phyloP scores from a whole-genome alignment of 2,888 invertebrate genomes.

The Thereva nobilitata region DNA sequence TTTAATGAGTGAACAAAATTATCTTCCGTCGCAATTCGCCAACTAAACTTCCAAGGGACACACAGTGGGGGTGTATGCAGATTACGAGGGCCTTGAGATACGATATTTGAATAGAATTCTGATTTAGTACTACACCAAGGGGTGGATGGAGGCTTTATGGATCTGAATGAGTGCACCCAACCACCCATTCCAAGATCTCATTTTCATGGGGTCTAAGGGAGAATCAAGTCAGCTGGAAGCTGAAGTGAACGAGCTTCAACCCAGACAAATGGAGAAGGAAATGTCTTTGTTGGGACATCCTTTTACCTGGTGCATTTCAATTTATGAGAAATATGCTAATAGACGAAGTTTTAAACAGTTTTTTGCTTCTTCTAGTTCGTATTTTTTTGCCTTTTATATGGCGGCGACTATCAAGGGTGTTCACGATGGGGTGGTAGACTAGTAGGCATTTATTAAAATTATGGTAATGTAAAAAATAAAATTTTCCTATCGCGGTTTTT shows the following conservation, averaged over 20 bases:
- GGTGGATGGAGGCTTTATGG: neutral
- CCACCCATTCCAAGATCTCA: neutral
- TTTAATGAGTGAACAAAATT: constrained; percentile 36
- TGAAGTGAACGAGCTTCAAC: constrained; percentile 5
- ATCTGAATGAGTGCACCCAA: neutral
- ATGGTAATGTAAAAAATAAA: too few relatives aligned
- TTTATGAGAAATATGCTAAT: constrained; percentile 22
- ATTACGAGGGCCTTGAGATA: neutral
- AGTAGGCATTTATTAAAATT: too few relatives aligned
- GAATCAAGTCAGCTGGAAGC: constrained; percentile 15
- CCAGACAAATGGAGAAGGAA: constrained; percentile 21
- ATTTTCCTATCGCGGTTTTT: too few relatives aligned
- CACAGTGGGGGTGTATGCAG: neutral
- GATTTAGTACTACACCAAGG: neutral
- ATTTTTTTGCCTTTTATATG: too few relatives aligned
- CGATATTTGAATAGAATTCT: constrained; percentile 7
- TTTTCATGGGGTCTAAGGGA: constrained; percentile 1
- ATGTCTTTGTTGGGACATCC: constrained; percentile 1
- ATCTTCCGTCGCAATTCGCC: constrained; percentile 19
- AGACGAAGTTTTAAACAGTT: too few relatives aligned
- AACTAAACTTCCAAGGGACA: neutral
- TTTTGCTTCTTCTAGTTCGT: too few relatives aligned
- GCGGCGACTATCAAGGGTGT: too few relatives aligned
- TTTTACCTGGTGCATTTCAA: constrained; percentile 23
- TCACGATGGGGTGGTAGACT: too few relatives aligned